Percentiles rank a stretch among this genome's conserved stretches.
These are phyloP conservation scores for Onychomys torridus DNA, from an alignment of 2,797 vertebrate genomes.

Conservation along the genomic window DNA sequence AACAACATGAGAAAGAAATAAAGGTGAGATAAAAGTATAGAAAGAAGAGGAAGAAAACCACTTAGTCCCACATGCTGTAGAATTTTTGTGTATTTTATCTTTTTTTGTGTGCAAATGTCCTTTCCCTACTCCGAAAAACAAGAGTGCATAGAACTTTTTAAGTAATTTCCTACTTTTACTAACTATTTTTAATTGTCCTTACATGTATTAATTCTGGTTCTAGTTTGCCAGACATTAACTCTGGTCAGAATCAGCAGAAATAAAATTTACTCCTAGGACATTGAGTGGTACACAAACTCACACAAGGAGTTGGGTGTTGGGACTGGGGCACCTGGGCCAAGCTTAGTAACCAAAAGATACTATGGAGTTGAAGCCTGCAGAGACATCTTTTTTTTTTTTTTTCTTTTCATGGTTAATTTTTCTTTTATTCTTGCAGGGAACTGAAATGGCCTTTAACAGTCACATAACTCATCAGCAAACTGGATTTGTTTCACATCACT, in stretches of 20 bases:
- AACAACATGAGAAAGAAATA: background rate
- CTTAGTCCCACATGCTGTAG: background rate
- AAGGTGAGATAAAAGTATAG: background rate
- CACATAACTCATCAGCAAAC: background rate
- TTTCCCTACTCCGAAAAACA: background rate
- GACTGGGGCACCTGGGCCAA: background rate
- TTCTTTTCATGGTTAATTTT: no score
- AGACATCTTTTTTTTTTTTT: no score
- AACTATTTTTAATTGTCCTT: background rate
- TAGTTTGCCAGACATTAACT: background rate
- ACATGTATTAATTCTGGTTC: background rate
- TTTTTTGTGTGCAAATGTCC: background rate
- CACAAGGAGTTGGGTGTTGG: background rate
- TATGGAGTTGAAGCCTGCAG: background rate
- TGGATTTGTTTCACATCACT: background rate
- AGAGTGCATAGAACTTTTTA: background rate
- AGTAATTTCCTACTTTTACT: background rate
- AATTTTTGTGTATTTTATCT: background rate
- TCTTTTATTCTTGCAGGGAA: no score
- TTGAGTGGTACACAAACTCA: background rate
- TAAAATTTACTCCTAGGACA: background rate
- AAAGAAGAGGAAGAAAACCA: background rate
- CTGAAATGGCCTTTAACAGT: no score
- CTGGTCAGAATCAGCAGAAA: background rate
- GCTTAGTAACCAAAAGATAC: background rate